phyloP scores from a whole-genome alignment of 2,888 invertebrate species.

The Enchytraeus crypticus region DNA sequence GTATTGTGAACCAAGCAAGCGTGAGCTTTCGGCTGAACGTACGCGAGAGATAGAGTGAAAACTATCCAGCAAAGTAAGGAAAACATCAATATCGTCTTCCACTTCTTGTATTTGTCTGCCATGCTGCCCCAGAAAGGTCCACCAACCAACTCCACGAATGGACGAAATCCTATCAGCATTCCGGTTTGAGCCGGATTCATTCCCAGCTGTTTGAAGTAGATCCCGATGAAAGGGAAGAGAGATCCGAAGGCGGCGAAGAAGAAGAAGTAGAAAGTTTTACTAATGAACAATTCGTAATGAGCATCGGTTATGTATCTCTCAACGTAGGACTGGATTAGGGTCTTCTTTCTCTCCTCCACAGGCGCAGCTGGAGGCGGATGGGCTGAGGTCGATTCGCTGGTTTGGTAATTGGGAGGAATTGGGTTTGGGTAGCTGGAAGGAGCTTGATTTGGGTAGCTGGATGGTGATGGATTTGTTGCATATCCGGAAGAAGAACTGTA shows the following conservation, averaged over 20 bases:
- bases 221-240: conserved; percentile 92
- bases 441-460: neutral
- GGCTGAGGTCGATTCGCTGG: neutral
- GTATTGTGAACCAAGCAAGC: conserved; percentile 67
- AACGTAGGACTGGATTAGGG: conserved; percentile 1
- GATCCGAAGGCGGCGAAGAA: conserved; percentile 98
- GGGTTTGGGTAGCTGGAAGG: no score
- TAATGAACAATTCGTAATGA: conserved; percentile 61
- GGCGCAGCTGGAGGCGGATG: neutral
- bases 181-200: conserved; percentile 96
- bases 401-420: neutral
- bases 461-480: neutral
- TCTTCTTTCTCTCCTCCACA: neutral
- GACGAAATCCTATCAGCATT: conserved; percentile 73
- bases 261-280: conserved; percentile 97
- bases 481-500: neutral
- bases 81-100: conserved; percentile 68
- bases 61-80: conserved; percentile 90
- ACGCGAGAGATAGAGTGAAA: conserved; percentile 88
- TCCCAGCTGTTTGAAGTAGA: conserved; percentile 98
- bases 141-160: conserved; percentile 91
- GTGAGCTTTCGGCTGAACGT: conserved; percentile 85
- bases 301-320: conserved; percentile 13
- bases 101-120: conserved; percentile 59
- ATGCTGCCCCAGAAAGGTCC: conserved; percentile 92